These are phyloP conservation scores for Macrosoma leucophasiata DNA, from an alignment of 2,888 invertebrate species.

Conservation along the genomic window DNA sequence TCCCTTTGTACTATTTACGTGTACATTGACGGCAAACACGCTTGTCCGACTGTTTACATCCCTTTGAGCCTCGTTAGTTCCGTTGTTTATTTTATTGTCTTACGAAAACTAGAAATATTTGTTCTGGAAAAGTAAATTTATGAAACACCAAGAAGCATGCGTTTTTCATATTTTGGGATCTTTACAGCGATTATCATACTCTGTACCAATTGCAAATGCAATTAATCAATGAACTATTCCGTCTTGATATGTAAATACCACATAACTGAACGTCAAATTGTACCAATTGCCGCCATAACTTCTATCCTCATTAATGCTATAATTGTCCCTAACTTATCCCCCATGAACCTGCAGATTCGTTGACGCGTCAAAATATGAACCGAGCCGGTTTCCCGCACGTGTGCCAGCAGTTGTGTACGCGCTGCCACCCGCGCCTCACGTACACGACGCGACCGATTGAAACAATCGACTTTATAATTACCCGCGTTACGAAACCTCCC, in stretches of 20 bases:
- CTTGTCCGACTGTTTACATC: too few relatives aligned
- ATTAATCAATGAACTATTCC: too few relatives aligned
- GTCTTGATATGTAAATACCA: not conserved
- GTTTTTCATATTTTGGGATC: too few relatives aligned
- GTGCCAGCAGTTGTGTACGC: constrained; percentile 49
- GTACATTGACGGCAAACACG: too few relatives aligned
- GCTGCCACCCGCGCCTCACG: constrained; percentile 36
- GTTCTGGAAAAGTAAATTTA: too few relatives aligned
- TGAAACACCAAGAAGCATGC: too few relatives aligned
- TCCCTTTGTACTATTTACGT: too few relatives aligned
- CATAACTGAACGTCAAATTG: not conserved
- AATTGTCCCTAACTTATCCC: not conserved
- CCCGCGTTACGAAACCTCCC: constrained; percentile 27
- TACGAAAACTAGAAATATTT: too few relatives aligned
- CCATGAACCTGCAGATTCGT: constrained; percentile 1
- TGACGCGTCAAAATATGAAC: constrained; percentile 46
- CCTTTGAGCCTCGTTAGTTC: too few relatives aligned
- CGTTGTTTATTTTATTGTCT: too few relatives aligned
- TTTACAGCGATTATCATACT: too few relatives aligned
- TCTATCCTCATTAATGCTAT: not conserved
- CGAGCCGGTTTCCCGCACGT: constrained; percentile 49
- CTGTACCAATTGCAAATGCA: too few relatives aligned
- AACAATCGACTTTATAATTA: constrained; percentile 4
- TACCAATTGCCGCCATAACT: not conserved
- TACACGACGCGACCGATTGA: constrained; percentile 16